A percentile compares a stretch with the other conserved stretches of the same genome.
phyloP scores from a whole-genome alignment of 2,888 invertebrate genomes.

The Clostera curtula region DNA sequence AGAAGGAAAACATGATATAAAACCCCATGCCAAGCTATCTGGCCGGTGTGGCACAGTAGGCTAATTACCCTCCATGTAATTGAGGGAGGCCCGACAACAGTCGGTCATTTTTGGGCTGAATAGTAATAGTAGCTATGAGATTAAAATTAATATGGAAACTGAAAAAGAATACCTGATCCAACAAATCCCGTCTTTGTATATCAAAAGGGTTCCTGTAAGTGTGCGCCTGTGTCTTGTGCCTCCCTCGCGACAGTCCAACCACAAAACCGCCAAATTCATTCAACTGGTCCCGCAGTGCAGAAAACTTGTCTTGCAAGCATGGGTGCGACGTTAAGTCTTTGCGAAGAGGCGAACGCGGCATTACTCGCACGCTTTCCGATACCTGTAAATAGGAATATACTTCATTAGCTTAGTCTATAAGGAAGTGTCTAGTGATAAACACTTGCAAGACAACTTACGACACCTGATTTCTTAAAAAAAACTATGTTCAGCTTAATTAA shows the following conservation, averaged over 20 bases:
- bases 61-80: too few species aligned
- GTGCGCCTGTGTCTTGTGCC: slow-evolving; percentile 69
- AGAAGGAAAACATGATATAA: too few species aligned
- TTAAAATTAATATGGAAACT: not conserved
- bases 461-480: too few species aligned
- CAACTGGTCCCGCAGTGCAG: slow-evolving; percentile 87
- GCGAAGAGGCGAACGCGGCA: slow-evolving; percentile 81
- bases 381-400: slow-evolving; percentile 49
- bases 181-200: slow-evolving; percentile 89
- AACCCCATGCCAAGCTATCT: too few species aligned
- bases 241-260: slow-evolving; percentile 78
- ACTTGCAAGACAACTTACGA: too few species aligned
- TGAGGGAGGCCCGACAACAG: too few species aligned
- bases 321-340: slow-evolving; percentile 90
- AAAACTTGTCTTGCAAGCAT: slow-evolving; percentile 86
- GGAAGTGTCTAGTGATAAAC: too few species aligned
- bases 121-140: too few species aligned
- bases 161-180: slow-evolving; percentile 81
- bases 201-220: slow-evolving; percentile 97
- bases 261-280: slow-evolving; percentile 91
- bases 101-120: too few species aligned
- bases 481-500: too few species aligned
- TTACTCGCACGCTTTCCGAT: slow-evolving; percentile 84
- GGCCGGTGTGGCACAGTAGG: too few species aligned
- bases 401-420: too few species aligned